Evolutionary conservation across 2,113 vertebrate genomes (phyloP).

Genomic region (Hiodon tergisus): DNA sequence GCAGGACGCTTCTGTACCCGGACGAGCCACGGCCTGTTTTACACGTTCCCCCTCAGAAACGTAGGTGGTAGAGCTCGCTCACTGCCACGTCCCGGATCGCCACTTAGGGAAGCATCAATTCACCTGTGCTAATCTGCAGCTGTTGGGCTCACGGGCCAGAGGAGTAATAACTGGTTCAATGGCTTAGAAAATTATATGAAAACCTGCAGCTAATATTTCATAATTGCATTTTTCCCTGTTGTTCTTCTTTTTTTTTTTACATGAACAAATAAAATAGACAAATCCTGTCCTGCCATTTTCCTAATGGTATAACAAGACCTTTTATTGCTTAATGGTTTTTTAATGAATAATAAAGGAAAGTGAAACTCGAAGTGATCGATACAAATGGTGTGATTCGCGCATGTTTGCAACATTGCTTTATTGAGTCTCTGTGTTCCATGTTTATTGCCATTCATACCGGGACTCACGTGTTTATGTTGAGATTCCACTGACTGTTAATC

Average conservation of each 20-base stretch:
- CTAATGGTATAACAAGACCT: background rate
- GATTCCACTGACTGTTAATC: background rate
- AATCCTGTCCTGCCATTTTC: background rate
- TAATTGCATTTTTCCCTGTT: constrained; percentile 39
- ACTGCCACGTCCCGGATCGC: constrained; percentile 37
- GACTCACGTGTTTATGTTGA: background rate
- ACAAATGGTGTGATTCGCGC: background rate
- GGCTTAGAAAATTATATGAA: constrained; percentile 70
- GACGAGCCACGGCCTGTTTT: background rate
- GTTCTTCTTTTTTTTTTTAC: constrained; percentile 3
- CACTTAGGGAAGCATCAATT: constrained; percentile 24
- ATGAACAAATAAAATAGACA: background rate
- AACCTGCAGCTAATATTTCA: constrained; percentile 62
- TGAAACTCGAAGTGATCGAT: background rate
- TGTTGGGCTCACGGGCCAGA: constrained; percentile 46
- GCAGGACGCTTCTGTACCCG: background rate
- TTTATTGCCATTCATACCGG: background rate
- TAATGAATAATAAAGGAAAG: constrained; percentile 13
- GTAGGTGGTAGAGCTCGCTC: background rate
- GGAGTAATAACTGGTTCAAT: constrained; percentile 51
- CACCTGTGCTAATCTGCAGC: constrained; percentile 38
- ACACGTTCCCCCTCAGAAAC: background rate
- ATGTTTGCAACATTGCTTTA: background rate
- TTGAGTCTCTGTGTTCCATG: background rate
- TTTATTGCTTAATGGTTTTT: background rate